A percentile compares a stretch with the other conserved stretches of the same genome.
Evolutionary conservation across 1,140 invertebrate genomes (phyloP).

Genomic region (Brachystomella parvula): DNA sequence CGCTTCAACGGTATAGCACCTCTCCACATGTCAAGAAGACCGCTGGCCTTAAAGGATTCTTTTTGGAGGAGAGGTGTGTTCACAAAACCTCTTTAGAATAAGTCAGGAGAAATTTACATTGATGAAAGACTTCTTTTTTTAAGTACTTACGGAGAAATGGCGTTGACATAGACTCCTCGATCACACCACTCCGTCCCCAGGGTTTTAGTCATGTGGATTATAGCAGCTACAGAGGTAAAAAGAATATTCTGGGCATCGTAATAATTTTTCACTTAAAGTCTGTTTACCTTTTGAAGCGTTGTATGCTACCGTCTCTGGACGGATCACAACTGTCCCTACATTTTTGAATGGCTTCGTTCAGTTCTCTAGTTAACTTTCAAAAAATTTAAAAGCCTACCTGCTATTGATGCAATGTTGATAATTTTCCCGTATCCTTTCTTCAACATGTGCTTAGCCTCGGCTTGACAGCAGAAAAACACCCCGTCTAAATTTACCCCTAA

Average conservation of each 20-base stretch:
- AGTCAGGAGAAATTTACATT: not conserved
- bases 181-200: slow-evolving; percentile 17
- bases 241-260: too few species aligned
- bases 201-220: slow-evolving; percentile 32
- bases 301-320: slow-evolving; percentile 27
- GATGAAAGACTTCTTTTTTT: slow-evolving; percentile 20
- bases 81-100: slow-evolving; percentile 20
- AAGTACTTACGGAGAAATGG: slow-evolving; percentile 36
- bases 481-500: slow-evolving; percentile 31
- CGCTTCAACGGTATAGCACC: slow-evolving; percentile 16
- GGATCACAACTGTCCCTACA: slow-evolving; percentile 27
- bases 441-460: slow-evolving; percentile 30
- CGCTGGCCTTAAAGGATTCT: not conserved
- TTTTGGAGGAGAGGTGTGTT: slow-evolving; percentile 16
- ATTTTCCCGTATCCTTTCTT: slow-evolving; percentile 30
- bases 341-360: too few species aligned
- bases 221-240: too few species aligned
- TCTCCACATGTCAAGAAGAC: not conserved
- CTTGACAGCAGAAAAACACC: slow-evolving; percentile 35
- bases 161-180: slow-evolving; percentile 34
- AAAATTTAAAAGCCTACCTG: too few species aligned
- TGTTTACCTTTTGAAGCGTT: slow-evolving; percentile 28
- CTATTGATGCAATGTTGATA: slow-evolving; percentile 21
- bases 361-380: too few species aligned
- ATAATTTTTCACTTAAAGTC: too few species aligned